Percentiles rank a stretch among this genome's conserved stretches.
Evolutionary conservation across 2,797 vertebrate genomes (phyloP).

Genomic region (Dicrostonyx torquatus): DNA sequence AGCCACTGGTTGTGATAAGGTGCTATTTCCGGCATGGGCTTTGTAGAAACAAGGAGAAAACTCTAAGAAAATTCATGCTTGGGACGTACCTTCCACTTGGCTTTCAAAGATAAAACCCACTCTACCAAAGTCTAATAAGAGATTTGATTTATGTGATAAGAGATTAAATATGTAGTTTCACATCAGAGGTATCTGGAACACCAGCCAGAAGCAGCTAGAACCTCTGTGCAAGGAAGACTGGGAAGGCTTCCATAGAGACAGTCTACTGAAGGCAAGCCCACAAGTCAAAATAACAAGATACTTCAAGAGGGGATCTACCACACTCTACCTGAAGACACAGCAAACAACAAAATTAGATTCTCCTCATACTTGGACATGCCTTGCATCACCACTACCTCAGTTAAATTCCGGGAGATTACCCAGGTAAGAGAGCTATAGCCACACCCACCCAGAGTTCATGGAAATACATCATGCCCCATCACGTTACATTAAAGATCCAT

Average conservation of each 20-base stretch:
- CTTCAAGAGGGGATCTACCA: background rate
- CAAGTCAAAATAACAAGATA: conserved; percentile 22
- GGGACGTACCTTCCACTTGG: background rate
- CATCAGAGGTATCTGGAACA: background rate
- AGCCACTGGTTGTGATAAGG: background rate
- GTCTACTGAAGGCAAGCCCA: background rate
- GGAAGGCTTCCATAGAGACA: background rate
- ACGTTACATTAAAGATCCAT: conserved; percentile 6
- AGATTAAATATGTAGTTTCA: background rate
- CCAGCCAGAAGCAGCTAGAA: background rate
- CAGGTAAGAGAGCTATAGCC: background rate
- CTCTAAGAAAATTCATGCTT: background rate
- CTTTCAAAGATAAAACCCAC: conserved; percentile 7
- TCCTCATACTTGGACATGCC: background rate
- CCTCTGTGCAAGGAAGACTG: background rate
- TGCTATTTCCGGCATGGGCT: background rate
- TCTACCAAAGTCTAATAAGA: background rate
- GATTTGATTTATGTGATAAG: background rate
- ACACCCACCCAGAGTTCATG: background rate
- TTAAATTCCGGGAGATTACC: background rate
- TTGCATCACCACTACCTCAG: background rate
- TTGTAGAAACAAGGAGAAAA: background rate
- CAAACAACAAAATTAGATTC: conserved; percentile 26
- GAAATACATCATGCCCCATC: background rate
- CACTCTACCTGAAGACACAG: background rate